Evolutionary conservation across 2,797 vertebrate genomes (phyloP), one percentile per base, ranked within the genome.

Genomic region (Gadopsis bispinosus): DNA sequence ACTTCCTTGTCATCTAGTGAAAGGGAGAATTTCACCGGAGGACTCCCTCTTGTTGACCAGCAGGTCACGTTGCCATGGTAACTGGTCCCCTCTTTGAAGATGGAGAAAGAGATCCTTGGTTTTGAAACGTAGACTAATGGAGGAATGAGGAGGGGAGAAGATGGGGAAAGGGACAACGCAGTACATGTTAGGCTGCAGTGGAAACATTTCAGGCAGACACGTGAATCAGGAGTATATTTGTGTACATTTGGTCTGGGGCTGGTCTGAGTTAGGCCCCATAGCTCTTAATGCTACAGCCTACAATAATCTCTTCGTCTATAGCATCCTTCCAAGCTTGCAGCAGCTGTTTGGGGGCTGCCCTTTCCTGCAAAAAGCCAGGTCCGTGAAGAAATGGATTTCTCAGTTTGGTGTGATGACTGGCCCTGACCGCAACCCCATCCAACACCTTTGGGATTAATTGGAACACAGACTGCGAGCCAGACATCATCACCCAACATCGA

Each of bases 1-100:
- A 81, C 60, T 60, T 86, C 83, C 54, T 26, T 73, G 22, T 80
- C 83, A 12, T 93, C 89, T 10, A 94, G 3, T 5, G 69, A 58
- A 8, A 96, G 79, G 50, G 75, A 83, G 58, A 95, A 93, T 50
- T 84, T 93, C 45, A 92, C 89, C 0, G 95, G 95, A 26, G 85
- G 91, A 47, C 84, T 95, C 17, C 95, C 95, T 54, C 78, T 88
- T 0, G 81, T 77, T 11, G 89, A 86, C 81, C 86, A 71, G 83
- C 95, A 96, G 72, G 82, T 94, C 16, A 96, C 69, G 2, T 95
- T 95, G 35, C 92, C 93, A 4, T 0, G 47, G 78, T 92, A 92
- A 60, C 58, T 13, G 0, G 7, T 60, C 50, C 81, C 91, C 0
- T 83, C 70, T 75, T 89, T 93, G 68, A 47, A 90, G 76, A 95